Conservation (phyloP, 2,797 vertebrate species). For the Acomys russatus region DNA sequence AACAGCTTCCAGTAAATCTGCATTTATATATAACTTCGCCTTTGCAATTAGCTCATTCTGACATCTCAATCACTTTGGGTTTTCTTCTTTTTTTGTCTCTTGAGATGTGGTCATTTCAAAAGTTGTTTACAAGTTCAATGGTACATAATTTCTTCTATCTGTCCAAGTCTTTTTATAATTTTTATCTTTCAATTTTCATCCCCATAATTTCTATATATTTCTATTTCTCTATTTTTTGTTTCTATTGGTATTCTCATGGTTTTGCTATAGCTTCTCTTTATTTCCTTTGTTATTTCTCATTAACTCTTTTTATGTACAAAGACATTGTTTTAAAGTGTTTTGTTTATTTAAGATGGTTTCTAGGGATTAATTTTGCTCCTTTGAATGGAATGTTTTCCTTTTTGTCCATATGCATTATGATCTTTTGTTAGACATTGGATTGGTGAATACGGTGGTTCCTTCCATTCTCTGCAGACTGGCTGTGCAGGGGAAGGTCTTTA, state of each 20-base stretch:
- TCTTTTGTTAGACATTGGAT: conserved; percentile 15
- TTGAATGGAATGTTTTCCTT: background rate
- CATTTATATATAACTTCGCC: no score
- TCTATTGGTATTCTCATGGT: background rate
- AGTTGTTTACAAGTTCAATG: background rate
- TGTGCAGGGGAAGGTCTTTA: conserved; percentile 5
- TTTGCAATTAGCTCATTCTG: no score
- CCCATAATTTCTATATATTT: background rate
- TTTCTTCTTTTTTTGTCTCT: background rate
- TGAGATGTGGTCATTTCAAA: background rate
- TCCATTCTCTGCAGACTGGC: background rate
- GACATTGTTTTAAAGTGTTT: background rate
- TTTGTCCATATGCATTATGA: background rate
- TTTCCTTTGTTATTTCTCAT: conserved; percentile 38
- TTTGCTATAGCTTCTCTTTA: background rate
- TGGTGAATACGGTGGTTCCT: background rate
- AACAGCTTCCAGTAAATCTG: no score
- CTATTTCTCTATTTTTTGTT: background rate
- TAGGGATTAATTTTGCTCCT: conserved; percentile 26
- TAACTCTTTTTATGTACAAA: background rate
- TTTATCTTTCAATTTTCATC: background rate
- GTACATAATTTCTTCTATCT: background rate
- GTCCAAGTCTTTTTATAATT: conserved; percentile 27
- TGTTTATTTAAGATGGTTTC: conserved; percentile 28
- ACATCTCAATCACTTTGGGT: no score